Percentiles rank a stretch among this genome's conserved stretches.
Evolutionary conservation across 2,113 vertebrate genomes (phyloP).

Genomic region (Orientallactaga bullata): DNA sequence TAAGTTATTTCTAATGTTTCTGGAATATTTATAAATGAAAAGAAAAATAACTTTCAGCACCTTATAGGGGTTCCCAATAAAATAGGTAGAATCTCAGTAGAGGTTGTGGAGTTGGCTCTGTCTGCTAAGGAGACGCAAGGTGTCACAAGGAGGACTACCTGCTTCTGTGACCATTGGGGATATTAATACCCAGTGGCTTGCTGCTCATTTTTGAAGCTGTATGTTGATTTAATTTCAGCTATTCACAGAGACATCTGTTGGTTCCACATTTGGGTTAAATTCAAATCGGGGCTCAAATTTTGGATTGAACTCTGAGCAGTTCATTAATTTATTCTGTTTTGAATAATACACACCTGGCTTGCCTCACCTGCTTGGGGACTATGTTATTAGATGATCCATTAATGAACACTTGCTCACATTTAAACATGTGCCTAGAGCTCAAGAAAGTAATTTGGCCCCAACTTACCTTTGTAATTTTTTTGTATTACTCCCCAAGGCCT

Average conservation of each 20-base stretch:
- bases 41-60: not conserved
- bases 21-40: slow-evolving; percentile 28
- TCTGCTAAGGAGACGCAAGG: not conserved
- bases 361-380: slow-evolving; percentile 13
- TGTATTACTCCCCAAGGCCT: not conserved
- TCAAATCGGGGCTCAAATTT: slow-evolving; percentile 60
- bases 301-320: slow-evolving; percentile 16
- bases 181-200: not conserved
- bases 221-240: not conserved
- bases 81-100: not conserved
- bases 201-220: slow-evolving; percentile 57
- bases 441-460: slow-evolving; percentile 60
- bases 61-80: not conserved
- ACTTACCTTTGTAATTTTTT: not conserved
- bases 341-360: slow-evolving; percentile 41
- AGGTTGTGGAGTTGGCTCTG: not conserved
- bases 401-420: slow-evolving; percentile 58
- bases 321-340: slow-evolving; percentile 50
- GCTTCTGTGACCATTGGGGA: not conserved
- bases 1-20: not conserved
- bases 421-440: slow-evolving; percentile 52
- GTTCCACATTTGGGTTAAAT: slow-evolving; percentile 62
- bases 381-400: slow-evolving; percentile 62
- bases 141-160: not conserved
- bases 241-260: slow-evolving; percentile 60